phyloP scores from a whole-genome alignment of 1,140 invertebrate genomes.

The Procambarus clarkii region DNA sequence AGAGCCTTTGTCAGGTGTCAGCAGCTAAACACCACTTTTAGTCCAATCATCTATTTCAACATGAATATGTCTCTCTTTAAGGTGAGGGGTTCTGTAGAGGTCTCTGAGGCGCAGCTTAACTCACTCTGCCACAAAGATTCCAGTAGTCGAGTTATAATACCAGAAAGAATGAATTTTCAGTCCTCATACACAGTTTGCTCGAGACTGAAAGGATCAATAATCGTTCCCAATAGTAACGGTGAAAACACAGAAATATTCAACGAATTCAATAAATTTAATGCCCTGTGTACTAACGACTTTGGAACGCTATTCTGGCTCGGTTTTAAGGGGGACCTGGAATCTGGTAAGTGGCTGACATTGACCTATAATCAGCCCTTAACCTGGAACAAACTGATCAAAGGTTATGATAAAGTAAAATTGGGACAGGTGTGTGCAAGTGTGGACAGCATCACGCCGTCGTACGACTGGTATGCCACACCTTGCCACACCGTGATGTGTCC shows the following conservation, averaged over 20 bases:
- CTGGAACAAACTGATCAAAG: background rate
- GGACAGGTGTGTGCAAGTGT: conserved; percentile 1
- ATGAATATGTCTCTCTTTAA: background rate
- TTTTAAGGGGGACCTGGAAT: background rate
- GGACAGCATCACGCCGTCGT: background rate
- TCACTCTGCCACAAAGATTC: background rate
- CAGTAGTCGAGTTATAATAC: background rate
- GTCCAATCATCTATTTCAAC: background rate
- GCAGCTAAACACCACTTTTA: background rate
- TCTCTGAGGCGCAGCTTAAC: background rate
- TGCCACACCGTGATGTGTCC: background rate
- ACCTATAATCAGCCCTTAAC: background rate
- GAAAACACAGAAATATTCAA: conserved; percentile 27
- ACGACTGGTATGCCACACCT: background rate
- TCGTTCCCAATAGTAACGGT: background rate
- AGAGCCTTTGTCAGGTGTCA: conserved; percentile 20
- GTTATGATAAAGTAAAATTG: conserved; percentile 8
- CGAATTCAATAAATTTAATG: conserved; percentile 19
- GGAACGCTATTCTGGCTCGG: conserved; percentile 29
- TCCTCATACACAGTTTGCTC: background rate
- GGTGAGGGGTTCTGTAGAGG: background rate
- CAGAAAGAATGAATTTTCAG: conserved; percentile 19
- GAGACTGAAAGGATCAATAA: background rate
- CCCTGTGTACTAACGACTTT: background rate
- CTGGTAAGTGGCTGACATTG: background rate